A percentile compares a stretch with the other conserved stretches of the same genome.
Evolutionary conservation across 2,888 invertebrate genomes (phyloP).

Genomic region (Agonopterix subpropinquella): DNA sequence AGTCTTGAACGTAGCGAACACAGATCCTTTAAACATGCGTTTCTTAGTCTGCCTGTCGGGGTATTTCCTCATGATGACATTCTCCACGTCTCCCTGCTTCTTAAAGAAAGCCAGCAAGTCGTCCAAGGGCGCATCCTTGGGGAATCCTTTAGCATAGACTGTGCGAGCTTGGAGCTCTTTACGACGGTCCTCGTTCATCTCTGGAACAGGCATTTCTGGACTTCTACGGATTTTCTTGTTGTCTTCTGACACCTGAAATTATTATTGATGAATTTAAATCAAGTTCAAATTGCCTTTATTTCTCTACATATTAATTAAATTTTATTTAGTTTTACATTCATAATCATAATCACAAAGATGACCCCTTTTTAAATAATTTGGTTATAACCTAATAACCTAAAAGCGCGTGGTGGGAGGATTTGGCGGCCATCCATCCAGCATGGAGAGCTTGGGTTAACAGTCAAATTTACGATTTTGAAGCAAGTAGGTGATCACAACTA

Average conservation of each 20-base stretch:
- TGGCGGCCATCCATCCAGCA: too few relatives aligned
- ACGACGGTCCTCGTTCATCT: conserved; percentile 87
- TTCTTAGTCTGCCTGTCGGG: conserved; percentile 78
- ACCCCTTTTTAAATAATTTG: too few relatives aligned
- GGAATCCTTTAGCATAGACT: conserved; percentile 92
- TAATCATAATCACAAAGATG: too few relatives aligned
- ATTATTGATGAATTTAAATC: too few relatives aligned
- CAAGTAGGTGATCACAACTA: too few relatives aligned
- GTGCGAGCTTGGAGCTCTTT: conserved; percentile 86
- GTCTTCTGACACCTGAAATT: conserved; percentile 77
- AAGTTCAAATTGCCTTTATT: too few relatives aligned
- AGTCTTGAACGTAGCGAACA: conserved; percentile 90
- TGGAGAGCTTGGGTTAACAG: too few relatives aligned
- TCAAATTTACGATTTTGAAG: too few relatives aligned
- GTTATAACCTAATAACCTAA: too few relatives aligned
- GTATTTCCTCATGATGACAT: conserved; percentile 78
- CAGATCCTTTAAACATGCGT: conserved; percentile 91
- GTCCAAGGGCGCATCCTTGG: conserved; percentile 80
- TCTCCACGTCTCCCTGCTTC: conserved; percentile 80
- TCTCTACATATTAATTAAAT: too few relatives aligned
- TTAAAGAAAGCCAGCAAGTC: conserved; percentile 84
- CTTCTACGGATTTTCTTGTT: conserved; percentile 83
- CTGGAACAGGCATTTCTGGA: conserved; percentile 85
- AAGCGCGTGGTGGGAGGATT: too few relatives aligned
- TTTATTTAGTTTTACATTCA: too few relatives aligned